These are phyloP conservation scores for Calameuta idolon DNA, from an alignment of 2,888 invertebrate genomes.

Conservation along the genomic window DNA sequence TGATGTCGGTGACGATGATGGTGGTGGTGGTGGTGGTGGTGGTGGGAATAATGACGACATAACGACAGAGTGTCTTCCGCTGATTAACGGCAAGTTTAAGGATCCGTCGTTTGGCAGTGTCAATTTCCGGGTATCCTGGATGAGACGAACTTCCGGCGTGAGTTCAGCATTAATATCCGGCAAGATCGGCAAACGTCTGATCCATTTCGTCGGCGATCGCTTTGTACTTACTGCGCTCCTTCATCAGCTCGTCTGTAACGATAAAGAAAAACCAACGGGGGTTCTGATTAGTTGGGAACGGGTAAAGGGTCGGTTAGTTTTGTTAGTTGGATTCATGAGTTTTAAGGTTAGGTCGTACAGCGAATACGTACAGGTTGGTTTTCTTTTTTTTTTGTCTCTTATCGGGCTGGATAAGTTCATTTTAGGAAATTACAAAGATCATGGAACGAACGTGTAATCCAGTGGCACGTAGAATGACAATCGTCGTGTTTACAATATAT, in stretches of 20 bases:
- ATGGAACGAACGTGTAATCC: neutral
- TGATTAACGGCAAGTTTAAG: neutral
- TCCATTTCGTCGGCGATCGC: conserved; percentile 98
- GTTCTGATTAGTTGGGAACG: conserved; percentile 46
- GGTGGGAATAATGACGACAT: neutral
- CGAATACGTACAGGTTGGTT: neutral
- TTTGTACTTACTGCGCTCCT: conserved; percentile 97
- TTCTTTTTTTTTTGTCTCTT: conserved; percentile 57
- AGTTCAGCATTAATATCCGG: conserved; percentile 78
- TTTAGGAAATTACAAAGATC: neutral
- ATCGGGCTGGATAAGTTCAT: neutral
- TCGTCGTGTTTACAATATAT: conserved; percentile 51
- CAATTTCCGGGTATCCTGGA: neutral
- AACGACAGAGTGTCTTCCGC: neutral
- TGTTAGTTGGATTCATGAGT: neutral
- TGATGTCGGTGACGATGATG: neutral
- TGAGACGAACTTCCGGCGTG: neutral
- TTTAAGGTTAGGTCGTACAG: neutral
- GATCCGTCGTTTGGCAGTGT: neutral
- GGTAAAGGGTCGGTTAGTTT: neutral
- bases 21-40: neutral
- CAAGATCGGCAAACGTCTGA: conserved; percentile 94
- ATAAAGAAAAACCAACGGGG: conserved; percentile 40
- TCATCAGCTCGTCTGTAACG: conserved; percentile 85
- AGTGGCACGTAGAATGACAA: neutral